A percentile compares a stretch with the other conserved stretches of the same genome.
These are phyloP conservation scores for Coleophora deauratella DNA, from an alignment of 2,888 invertebrate species.

Conservation along the genomic window DNA sequence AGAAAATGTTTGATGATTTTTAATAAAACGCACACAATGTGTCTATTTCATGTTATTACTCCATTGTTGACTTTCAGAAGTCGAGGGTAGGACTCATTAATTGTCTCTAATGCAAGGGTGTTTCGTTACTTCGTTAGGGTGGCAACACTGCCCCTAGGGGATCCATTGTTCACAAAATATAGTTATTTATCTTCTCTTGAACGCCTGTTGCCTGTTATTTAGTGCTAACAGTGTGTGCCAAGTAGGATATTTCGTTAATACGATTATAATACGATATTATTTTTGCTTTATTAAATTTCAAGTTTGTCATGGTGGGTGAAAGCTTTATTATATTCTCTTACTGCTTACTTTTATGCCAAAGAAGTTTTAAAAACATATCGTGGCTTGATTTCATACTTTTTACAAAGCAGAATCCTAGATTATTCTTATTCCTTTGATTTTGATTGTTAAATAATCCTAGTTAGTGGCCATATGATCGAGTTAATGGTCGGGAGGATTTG, in stretches of 20 bases:
- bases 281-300: too few species aligned
- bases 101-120: conserved; percentile 58
- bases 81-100: conserved; percentile 65
- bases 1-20: conserved; percentile 41
- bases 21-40: conserved; percentile 48
- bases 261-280: neutral
- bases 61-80: conserved; percentile 58
- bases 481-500: too few species aligned
- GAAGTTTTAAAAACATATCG: too few species aligned
- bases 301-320: too few species aligned
- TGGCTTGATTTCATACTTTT: too few species aligned
- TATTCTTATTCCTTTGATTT: too few species aligned
- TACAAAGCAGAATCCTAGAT: too few species aligned
- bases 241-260: neutral
- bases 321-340: too few species aligned
- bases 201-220: conserved; percentile 34
- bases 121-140: conserved; percentile 17
- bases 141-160: conserved; percentile 37
- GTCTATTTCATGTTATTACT: conserved; percentile 55
- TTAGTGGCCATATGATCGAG: too few species aligned
- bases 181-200: conserved; percentile 59
- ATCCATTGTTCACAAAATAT: conserved; percentile 57
- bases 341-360: too few species aligned
- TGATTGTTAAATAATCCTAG: too few species aligned
- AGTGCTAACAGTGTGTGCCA: conserved; percentile 1